A percentile compares a stretch with the other conserved stretches of the same genome.
phyloP scores from a whole-genome alignment of 2,888 invertebrate genomes.

The Orthosia cruda region DNA sequence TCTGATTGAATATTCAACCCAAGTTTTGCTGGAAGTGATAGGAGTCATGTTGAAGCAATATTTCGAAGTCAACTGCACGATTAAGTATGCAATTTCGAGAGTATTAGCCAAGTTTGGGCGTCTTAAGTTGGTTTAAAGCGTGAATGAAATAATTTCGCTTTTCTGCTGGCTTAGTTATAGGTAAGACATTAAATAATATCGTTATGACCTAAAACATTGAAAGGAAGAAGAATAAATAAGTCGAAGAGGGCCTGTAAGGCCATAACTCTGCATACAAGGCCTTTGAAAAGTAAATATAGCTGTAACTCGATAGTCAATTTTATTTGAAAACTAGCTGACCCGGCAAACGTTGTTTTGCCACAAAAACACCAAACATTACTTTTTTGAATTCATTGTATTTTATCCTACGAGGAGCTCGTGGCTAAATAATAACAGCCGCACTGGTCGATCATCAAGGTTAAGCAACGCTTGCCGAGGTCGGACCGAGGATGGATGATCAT shows the following conservation, averaged over 20 bases:
- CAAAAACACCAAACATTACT: too few relatives aligned
- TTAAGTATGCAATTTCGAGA: not conserved
- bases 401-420: too few relatives aligned
- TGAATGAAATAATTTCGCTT: not conserved
- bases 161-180: not conserved
- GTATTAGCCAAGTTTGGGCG: not conserved
- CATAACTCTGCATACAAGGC: too few relatives aligned
- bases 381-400: too few relatives aligned
- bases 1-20: conserved; percentile 24
- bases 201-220: not conserved
- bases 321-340: too few relatives aligned
- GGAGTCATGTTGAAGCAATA: not conserved
- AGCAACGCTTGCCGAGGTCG: too few relatives aligned
- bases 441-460: too few relatives aligned
- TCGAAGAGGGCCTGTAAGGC: too few relatives aligned
- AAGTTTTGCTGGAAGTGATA: not conserved
- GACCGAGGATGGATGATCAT: too few relatives aligned
- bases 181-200: not conserved
- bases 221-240: not conserved
- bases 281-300: too few relatives aligned
- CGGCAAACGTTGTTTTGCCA: too few relatives aligned
- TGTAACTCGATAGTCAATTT: not conserved
- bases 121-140: not conserved
- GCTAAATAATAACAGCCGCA: too few relatives aligned
- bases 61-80: not conserved